Conservation (phyloP, 2,888 invertebrate genomes). For the Ochropleura plecta region DNA sequence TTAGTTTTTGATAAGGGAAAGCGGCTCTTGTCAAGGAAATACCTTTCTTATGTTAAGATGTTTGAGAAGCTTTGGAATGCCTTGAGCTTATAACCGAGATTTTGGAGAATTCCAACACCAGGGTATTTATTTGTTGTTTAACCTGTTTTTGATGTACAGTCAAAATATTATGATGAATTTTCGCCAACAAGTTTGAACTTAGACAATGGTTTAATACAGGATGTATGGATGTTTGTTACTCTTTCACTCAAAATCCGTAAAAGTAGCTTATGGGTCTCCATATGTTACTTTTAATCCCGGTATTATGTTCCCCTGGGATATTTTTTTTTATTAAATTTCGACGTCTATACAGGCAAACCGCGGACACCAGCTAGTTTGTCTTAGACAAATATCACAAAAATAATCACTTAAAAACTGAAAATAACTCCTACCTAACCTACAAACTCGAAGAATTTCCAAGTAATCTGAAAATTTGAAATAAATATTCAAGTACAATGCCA, state of each 20-base stretch:
- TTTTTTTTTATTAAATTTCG: no score
- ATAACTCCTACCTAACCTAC: no score
- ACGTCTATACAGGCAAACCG: no score
- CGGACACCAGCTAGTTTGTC: no score
- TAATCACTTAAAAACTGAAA: slow-evolving; percentile 5
- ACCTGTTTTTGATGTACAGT: slow-evolving; percentile 5
- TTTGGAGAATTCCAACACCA: slow-evolving; percentile 22
- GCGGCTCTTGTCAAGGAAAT: slow-evolving; percentile 62
- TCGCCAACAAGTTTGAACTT: neutral
- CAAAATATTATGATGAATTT: slow-evolving; percentile 1
- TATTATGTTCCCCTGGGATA: no score
- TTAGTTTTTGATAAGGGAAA: slow-evolving; percentile 79
- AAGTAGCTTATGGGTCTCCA: no score
- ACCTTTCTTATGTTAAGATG: slow-evolving; percentile 40
- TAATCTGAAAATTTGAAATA: slow-evolving; percentile 46
- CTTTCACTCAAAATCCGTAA: no score
- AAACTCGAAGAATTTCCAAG: slow-evolving; percentile 27
- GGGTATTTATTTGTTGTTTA: slow-evolving; percentile 6
- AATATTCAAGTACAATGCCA: slow-evolving; percentile 51
- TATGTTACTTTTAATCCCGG: no score
- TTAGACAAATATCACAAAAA: neutral
- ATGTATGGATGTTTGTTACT: no score
- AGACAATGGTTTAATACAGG: no score
- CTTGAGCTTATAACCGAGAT: slow-evolving; percentile 32
- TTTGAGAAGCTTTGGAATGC: slow-evolving; percentile 23